Evolutionary conservation across 2,797 vertebrate genomes (phyloP).

Genomic region (Anolis apletophallus): DNA sequence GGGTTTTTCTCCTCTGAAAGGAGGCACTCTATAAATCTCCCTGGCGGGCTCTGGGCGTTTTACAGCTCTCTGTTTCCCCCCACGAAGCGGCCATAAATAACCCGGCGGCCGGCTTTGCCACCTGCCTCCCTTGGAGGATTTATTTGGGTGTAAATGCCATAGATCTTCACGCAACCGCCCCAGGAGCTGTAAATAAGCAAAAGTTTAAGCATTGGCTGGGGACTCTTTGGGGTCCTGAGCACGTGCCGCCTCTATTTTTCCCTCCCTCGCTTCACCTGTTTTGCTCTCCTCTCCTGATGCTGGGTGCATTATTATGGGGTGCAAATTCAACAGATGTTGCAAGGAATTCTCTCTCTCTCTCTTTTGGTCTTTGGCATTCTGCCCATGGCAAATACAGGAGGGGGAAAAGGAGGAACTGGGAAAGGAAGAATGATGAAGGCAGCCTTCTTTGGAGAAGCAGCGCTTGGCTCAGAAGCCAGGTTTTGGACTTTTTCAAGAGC

Average conservation of each 20-base stretch:
- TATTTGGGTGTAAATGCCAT: slow-evolving; percentile 71
- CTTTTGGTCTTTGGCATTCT: slow-evolving; percentile 48
- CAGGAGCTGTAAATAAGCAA: slow-evolving; percentile 69
- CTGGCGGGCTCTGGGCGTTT: slow-evolving; percentile 65
- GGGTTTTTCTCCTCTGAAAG: slow-evolving; percentile 41
- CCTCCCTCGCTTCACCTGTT: slow-evolving; percentile 46
- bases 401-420: not conserved
- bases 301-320: slow-evolving; percentile 40
- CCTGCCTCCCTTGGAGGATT: slow-evolving; percentile 72
- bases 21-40: slow-evolving; percentile 69
- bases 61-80: slow-evolving; percentile 72
- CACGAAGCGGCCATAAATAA: slow-evolving; percentile 73
- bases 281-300: slow-evolving; percentile 28
- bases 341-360: not conserved
- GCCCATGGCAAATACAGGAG: slow-evolving; percentile 24
- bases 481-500: slow-evolving; percentile 59
- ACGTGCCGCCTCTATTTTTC: not conserved
- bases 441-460: not conserved
- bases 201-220: slow-evolving; percentile 58
- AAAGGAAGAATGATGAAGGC: not conserved
- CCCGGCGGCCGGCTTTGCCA: slow-evolving; percentile 68
- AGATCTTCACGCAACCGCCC: slow-evolving; percentile 67
- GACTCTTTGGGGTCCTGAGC: slow-evolving; percentile 8
- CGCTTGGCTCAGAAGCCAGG: too few species aligned
- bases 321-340: slow-evolving; percentile 28